These are phyloP conservation scores for Zonitis immaculata DNA, from an alignment of 2,888 invertebrate species.

Conservation along the genomic window DNA sequence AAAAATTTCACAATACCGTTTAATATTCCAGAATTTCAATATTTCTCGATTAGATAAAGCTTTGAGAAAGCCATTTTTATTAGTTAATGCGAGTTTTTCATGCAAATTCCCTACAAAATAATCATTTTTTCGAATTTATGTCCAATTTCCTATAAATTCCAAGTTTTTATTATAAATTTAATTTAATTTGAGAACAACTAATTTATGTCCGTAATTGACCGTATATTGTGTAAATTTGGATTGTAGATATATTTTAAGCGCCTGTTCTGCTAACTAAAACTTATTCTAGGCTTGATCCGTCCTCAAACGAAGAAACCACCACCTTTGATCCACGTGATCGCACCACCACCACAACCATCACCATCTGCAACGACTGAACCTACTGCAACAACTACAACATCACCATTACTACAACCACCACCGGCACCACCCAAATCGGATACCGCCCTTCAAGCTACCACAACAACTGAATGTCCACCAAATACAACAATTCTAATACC, in stretches of 20 bases:
- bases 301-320: conserved; percentile 68
- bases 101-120: no score
- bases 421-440: conserved; percentile 53
- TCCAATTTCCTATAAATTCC: no score
- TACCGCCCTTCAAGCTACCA: conserved; percentile 52
- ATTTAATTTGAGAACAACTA: no score
- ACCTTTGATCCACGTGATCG: conserved; percentile 56
- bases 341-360: conserved; percentile 50
- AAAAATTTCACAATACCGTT: no score
- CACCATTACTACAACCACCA: conserved; percentile 39
- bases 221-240: neutral
- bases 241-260: no score
- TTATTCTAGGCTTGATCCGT: conserved; percentile 63
- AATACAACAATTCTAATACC: conserved; percentile 53
- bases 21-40: no score
- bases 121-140: no score
- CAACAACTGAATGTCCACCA: conserved; percentile 75
- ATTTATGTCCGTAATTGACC: no score
- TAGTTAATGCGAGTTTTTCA: no score
- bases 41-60: no score
- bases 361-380: conserved; percentile 33
- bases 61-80: no score
- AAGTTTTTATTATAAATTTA: no score
- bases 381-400: conserved; percentile 41
- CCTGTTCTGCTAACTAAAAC: neutral